Base-by-base conservation (phyloP, 2,888 invertebrate genomes). In the Cenopis cana region DNA sequence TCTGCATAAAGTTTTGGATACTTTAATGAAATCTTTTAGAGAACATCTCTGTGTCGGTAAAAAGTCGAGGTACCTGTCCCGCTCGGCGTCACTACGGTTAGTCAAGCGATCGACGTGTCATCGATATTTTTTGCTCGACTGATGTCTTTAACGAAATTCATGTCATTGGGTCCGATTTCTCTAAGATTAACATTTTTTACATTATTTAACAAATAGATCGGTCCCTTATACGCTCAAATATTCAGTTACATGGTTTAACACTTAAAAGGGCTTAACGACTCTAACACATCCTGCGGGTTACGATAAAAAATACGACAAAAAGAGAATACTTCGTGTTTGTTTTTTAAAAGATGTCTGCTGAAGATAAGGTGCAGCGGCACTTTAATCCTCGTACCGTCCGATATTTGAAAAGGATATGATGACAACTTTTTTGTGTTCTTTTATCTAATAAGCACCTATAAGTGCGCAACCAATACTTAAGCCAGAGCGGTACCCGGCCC, bases 231-330 rank as follows among this genome's bases (percentile, higher is more conserved):
- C 89, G 90, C 82, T 90, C 91, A 87, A 92, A 93, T 93, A 93
- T 93, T 93, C 92, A 90, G 93, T 93, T 93, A 93, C 93, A 93
- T 90, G 93, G 92, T 93, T 93, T 93, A 93, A 93, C 93, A 93
- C 93, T 93, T 93, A 93, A 93, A 93, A 93, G 92, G 91, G 90
- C 93, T 93, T 93, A 93, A 93, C 93, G 93, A 93, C 90, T 91
- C 90, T 91, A 93, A 93, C 93, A 93, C 92, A 93, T 93, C 93
- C 93, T 93, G 92, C 92, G 93, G 92, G 91, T 91, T 92, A 92
- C 93, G 90, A 91, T 91, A 91, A 93, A 93, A 91, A 91, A 92
- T 82, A 88, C 84, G 83, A 91, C 89, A 91, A 92, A 92, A 91
- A 91, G 89, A 89, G 89, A 87, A 90, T 89, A 91, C 88, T 87